Percentiles rank a stretch among this genome's conserved stretches.
Evolutionary conservation across 2,113 vertebrate species (phyloP).

Genomic region (Daboia siamensis): DNA sequence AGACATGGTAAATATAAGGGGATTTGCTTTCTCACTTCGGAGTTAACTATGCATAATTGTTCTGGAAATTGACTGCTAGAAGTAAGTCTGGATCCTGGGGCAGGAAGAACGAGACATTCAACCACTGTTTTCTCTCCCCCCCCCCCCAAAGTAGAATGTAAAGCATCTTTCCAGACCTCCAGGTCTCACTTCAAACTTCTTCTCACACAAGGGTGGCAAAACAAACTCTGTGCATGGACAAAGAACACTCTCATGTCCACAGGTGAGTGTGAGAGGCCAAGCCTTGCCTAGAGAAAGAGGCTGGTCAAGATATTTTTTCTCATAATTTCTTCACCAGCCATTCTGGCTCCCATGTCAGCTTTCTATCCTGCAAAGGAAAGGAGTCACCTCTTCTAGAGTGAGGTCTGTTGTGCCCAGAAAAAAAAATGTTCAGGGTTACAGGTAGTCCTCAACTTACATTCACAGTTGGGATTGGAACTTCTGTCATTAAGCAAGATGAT

Average conservation of each 20-base stretch:
- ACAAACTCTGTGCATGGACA: constrained; percentile 30
- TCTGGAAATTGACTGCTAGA: not conserved
- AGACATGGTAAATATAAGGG: not conserved
- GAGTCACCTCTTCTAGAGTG: not conserved
- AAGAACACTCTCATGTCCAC: constrained; percentile 27
- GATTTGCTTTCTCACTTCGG: not conserved
- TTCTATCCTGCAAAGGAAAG: not conserved
- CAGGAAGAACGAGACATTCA: not conserved
- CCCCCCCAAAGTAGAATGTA: not conserved
- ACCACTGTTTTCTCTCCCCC: not conserved
- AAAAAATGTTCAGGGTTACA: not conserved
- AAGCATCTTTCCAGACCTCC: not conserved
- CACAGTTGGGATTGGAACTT: not conserved
- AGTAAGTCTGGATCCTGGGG: too few species aligned
- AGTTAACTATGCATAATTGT: not conserved
- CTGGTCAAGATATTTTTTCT: not conserved
- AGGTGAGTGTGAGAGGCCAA: constrained; percentile 15
- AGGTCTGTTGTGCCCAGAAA: not conserved
- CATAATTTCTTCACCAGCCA: not conserved
- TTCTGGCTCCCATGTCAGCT: not conserved
- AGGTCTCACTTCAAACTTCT: not conserved
- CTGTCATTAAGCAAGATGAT: not conserved
- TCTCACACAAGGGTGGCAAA: constrained; percentile 29
- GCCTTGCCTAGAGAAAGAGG: not conserved
- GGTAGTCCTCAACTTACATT: not conserved